Conservation (phyloP, 2,888 invertebrate genomes). For the Ormia ochracea region DNA sequence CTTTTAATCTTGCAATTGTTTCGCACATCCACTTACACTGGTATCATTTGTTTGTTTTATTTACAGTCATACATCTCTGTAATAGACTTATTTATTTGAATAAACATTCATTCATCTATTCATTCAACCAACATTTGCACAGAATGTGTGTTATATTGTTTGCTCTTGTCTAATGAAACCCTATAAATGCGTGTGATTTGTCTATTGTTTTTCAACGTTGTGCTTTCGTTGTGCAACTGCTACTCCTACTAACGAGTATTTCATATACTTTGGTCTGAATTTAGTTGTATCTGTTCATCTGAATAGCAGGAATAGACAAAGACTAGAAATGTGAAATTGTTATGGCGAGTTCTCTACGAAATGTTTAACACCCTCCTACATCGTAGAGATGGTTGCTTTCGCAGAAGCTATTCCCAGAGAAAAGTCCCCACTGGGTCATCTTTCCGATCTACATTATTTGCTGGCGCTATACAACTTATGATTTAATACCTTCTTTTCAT, state of each 20-base stretch:
- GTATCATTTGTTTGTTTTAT: conserved; percentile 24
- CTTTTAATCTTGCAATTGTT: conserved; percentile 63
- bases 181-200: conserved; percentile 62
- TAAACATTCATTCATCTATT: not conserved
- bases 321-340: not conserved
- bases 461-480: too few species aligned
- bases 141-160: not conserved
- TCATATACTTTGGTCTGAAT: not conserved
- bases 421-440: too few species aligned
- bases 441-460: too few species aligned
- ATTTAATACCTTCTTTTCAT: too few species aligned
- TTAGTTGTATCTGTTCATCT: not conserved
- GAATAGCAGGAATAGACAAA: not conserved
- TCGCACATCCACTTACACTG: conserved; percentile 27
- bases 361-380: not conserved
- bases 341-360: not conserved
- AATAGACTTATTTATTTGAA: conserved; percentile 25
- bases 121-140: not conserved
- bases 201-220: conserved; percentile 1
- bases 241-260: not conserved
- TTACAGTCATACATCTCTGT: not conserved
- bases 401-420: too few species aligned
- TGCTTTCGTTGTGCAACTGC: not conserved
- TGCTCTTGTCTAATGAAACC: conserved; percentile 59
- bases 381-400: too few species aligned